A percentile compares a stretch with the other conserved stretches of the same genome.
Evolutionary conservation across 2,888 invertebrate species (phyloP).

Genomic region (Actias luna): DNA sequence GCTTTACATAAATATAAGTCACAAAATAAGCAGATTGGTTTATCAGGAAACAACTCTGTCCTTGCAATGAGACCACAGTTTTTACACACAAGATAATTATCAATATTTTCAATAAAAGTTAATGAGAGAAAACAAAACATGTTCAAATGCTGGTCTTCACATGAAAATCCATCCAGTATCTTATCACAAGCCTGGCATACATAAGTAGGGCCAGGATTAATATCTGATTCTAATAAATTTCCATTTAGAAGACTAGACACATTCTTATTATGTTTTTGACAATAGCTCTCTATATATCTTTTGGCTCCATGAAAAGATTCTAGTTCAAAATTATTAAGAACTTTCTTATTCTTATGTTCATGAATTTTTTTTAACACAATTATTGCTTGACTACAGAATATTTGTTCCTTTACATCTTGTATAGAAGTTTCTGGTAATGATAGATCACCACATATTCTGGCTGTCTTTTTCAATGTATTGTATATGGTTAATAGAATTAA

Average conservation of each 20-base stretch:
- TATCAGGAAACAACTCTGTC: constrained; percentile 41
- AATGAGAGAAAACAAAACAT: constrained; percentile 64
- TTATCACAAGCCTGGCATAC: constrained; percentile 65
- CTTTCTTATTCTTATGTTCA: constrained; percentile 30
- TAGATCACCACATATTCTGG: constrained; percentile 32
- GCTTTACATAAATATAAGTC: constrained; percentile 46
- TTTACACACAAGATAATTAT: constrained; percentile 58
- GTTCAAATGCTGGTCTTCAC: constrained; percentile 57
- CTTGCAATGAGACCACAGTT: constrained; percentile 53
- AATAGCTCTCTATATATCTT: constrained; percentile 54
- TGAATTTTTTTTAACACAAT: constrained; percentile 37
- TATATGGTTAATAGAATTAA: constrained; percentile 47
- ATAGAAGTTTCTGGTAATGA: constrained; percentile 50
- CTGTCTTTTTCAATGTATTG: constrained; percentile 38
- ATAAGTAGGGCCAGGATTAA: constrained; percentile 33
- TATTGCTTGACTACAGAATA: constrained; percentile 50
- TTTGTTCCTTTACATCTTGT: constrained; percentile 53
- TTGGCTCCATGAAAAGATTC: constrained; percentile 48
- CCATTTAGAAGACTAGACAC: constrained; percentile 32
- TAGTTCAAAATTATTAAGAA: constrained; percentile 38
- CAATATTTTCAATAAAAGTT: constrained; percentile 49
- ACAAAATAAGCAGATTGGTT: constrained; percentile 63
- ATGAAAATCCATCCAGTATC: constrained; percentile 48
- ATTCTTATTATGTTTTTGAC: constrained; percentile 45
- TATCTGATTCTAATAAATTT: constrained; percentile 28